These are phyloP conservation scores for Tenthredo scrophulariae DNA, from an alignment of 2,888 invertebrate genomes.

Conservation along the genomic window DNA sequence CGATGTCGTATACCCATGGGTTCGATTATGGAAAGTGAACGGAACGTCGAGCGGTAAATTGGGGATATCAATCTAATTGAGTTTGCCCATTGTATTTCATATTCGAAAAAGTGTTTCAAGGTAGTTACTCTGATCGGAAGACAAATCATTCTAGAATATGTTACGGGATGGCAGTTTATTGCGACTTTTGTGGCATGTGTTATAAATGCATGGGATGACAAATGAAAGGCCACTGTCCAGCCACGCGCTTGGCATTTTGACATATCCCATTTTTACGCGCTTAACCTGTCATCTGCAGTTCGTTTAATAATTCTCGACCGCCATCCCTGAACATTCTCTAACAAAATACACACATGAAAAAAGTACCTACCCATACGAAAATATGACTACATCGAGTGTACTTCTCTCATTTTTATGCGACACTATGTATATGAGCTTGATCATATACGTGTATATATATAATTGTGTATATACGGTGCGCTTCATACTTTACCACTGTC, in stretches of 20 bases:
- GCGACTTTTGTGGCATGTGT: conserved; percentile 38
- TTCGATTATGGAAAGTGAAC: conserved; percentile 15
- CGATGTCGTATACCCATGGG: conserved; percentile 4
- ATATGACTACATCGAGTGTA: not conserved
- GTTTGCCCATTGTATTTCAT: not conserved
- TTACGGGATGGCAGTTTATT: conserved; percentile 17
- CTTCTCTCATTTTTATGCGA: not conserved
- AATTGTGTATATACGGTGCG: not conserved
- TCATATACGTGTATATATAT: no score
- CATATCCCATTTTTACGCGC: conserved; percentile 51
- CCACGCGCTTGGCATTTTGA: conserved; percentile 38
- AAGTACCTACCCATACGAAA: not conserved
- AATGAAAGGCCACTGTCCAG: conserved; percentile 28
- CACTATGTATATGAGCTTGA: not conserved
- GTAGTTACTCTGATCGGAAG: not conserved
- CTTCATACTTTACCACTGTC: not conserved
- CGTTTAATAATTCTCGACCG: conserved; percentile 59
- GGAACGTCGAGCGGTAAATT: not conserved
- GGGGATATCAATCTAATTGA: not conserved
- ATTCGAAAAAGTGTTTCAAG: not conserved
- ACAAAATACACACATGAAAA: not conserved
- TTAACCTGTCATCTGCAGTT: conserved; percentile 59
- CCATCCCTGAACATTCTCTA: conserved; percentile 5
- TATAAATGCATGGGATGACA: conserved; percentile 39
- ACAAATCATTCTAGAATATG: not conserved